Conservation (phyloP, 2,797 vertebrate genomes). For the Brachyrhaphis roseni region DNA sequence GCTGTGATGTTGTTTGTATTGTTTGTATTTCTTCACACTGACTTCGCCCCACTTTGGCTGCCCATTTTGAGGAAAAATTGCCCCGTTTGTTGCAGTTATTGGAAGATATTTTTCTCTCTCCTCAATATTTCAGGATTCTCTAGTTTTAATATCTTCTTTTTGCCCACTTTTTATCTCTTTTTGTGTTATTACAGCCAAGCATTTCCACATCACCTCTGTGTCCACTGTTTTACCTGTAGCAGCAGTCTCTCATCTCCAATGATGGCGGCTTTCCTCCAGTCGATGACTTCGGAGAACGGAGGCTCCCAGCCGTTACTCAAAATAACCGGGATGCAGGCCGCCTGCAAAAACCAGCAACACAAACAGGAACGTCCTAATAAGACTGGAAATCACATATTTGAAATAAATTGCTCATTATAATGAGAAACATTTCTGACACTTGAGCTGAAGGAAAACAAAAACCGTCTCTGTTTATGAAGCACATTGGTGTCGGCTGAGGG, state of each 20-base stretch:
- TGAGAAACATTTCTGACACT: neutral
- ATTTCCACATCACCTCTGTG: neutral
- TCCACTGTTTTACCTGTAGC: conserved; percentile 73
- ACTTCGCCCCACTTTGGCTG: conserved; percentile 28
- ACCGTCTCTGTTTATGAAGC: neutral
- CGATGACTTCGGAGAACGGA: conserved; percentile 85
- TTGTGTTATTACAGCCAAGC: neutral
- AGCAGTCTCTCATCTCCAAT: conserved; percentile 84
- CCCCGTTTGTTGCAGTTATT: neutral
- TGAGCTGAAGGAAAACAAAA: neutral
- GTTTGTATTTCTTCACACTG: conserved; percentile 18
- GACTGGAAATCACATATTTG: conserved; percentile 2
- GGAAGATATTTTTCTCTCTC: neutral
- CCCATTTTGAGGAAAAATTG: conserved; percentile 2
- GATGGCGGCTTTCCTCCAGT: conserved; percentile 85
- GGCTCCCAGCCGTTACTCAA: conserved; percentile 87
- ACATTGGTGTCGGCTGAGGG: neutral
- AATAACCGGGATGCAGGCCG: conserved; percentile 84
- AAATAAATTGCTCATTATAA: neutral
- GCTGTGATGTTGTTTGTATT: conserved; percentile 31
- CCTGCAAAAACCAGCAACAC: conserved; percentile 58
- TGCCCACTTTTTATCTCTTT: no score
- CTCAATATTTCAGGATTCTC: neutral
- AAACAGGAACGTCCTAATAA: neutral
- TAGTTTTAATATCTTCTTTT: neutral